Conservation (phyloP, 2,888 invertebrate genomes). For the Protonemura montana region DNA sequence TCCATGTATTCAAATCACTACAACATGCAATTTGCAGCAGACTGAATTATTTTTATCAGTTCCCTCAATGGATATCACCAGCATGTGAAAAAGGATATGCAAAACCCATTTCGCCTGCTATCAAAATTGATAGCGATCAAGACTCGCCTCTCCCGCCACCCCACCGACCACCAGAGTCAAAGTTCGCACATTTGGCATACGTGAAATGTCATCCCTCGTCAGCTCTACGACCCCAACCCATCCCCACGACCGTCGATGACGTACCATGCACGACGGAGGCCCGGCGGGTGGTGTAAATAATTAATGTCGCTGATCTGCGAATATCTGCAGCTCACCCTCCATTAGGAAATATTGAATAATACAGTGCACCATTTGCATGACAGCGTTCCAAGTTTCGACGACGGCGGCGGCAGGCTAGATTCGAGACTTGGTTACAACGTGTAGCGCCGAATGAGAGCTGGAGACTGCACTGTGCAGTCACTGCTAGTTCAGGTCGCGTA, state of each 20-base stretch:
- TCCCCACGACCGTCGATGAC: not conserved
- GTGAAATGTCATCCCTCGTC: constrained; percentile 19
- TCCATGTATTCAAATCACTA: not conserved
- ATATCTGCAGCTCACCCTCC: constrained; percentile 14
- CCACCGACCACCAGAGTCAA: not conserved
- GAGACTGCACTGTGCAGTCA: not conserved
- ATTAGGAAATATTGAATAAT: constrained; percentile 36
- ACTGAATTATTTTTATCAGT: not conserved
- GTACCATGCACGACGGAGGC: not conserved
- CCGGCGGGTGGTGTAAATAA: constrained; percentile 18
- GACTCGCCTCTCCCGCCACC: not conserved
- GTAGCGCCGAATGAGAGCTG: not conserved
- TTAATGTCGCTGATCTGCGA: constrained; percentile 22
- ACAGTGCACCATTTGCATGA: constrained; percentile 19
- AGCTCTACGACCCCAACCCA: not conserved
- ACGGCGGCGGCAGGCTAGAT: not conserved
- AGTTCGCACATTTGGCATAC: not conserved
- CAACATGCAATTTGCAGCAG: not conserved
- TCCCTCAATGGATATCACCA: not conserved
- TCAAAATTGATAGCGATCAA: not conserved
- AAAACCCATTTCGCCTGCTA: not conserved
- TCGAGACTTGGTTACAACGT: too few species aligned
- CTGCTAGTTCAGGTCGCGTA: not conserved
- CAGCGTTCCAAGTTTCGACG: not conserved
- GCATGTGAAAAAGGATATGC: not conserved